Evolutionary conservation across 92 coral and sea anemone genomes (phyloP).

Genomic region (Palythoa grandiflora): DNA sequence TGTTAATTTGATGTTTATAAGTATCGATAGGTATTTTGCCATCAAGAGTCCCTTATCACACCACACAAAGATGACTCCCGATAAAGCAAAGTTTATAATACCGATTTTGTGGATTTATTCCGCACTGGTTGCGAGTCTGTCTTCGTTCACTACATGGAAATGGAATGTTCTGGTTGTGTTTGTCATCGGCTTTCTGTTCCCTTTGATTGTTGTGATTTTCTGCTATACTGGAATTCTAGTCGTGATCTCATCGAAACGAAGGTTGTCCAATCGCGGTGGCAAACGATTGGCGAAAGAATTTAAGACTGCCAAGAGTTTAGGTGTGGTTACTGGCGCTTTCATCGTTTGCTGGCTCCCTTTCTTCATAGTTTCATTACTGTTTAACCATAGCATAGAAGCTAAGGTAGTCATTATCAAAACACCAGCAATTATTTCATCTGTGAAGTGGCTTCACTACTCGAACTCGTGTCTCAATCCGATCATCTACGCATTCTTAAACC

Average conservation of each 20-base stretch:
- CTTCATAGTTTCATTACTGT: slow-evolving; percentile 76
- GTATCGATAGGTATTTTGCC: slow-evolving; percentile 95
- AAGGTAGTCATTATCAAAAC: slow-evolving; percentile 29
- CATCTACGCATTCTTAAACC: slow-evolving; percentile 95
- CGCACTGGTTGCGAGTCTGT: slow-evolving; percentile 69
- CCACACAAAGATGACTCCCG: slow-evolving; percentile 94
- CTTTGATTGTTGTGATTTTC: slow-evolving; percentile 80
- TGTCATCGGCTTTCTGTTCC: slow-evolving; percentile 84
- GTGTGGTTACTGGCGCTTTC: slow-evolving; percentile 96
- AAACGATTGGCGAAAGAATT: slow-evolving; percentile 87
- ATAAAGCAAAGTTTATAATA: slow-evolving; percentile 81
- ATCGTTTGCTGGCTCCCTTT: slow-evolving; percentile 96
- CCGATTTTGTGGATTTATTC: slow-evolving; percentile 84
- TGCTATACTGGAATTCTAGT: slow-evolving; percentile 85
- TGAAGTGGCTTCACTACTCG: slow-evolving; percentile 94
- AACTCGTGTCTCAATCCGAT: slow-evolving; percentile 98
- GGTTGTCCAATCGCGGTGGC: slow-evolving; percentile 85
- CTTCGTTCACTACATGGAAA: slow-evolving; percentile 47
- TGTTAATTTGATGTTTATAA: slow-evolving; percentile 89
- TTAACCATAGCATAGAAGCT: slow-evolving; percentile 68
- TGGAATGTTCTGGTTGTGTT: slow-evolving; percentile 78
- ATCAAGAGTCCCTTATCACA: slow-evolving; percentile 90
- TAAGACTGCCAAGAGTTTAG: slow-evolving; percentile 96
- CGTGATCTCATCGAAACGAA: slow-evolving; percentile 79
- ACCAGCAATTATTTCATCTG: slow-evolving; percentile 81